phyloP scores from a whole-genome alignment of 1,140 invertebrate species.

The Nylanderia fulva region DNA sequence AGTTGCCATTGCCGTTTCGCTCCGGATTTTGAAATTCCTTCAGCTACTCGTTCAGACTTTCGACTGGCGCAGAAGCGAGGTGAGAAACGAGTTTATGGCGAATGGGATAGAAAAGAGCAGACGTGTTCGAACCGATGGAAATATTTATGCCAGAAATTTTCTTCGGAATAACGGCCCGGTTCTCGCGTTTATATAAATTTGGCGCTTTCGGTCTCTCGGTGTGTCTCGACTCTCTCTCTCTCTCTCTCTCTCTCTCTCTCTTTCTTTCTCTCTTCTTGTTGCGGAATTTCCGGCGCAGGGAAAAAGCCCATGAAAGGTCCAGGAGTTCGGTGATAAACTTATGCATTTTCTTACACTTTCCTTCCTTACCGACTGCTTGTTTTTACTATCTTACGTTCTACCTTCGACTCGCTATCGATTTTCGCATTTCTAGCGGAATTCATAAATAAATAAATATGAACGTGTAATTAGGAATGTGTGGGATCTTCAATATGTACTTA shows the following conservation, averaged over 20 bases:
- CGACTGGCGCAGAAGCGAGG: constrained; percentile 17
- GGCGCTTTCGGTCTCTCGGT: constrained; percentile 5
- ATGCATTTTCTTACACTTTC: constrained; percentile 45
- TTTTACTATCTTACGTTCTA: constrained; percentile 21
- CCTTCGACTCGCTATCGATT: not conserved
- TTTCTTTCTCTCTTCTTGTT: too few relatives aligned
- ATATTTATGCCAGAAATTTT: constrained; percentile 80
- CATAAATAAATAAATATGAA: not conserved
- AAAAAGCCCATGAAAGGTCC: not conserved
- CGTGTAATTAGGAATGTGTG: too few relatives aligned
- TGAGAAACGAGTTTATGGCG: constrained; percentile 62
- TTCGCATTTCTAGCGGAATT: not conserved
- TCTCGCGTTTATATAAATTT: constrained; percentile 54
- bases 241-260: too few relatives aligned
- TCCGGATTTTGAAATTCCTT: constrained; percentile 72
- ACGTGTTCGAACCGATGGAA: constrained; percentile 66
- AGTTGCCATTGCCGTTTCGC: constrained; percentile 43
- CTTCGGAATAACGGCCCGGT: constrained; percentile 62
- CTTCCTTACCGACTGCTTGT: constrained; percentile 8
- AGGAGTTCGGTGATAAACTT: constrained; percentile 57
- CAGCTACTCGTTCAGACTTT: constrained; percentile 32
- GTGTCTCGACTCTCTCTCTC: constrained; percentile 1
- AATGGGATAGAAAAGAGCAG: constrained; percentile 43
- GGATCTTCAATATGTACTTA: too few relatives aligned
- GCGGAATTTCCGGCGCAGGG: not conserved